Percentiles rank a stretch among this genome's conserved stretches.
Conservation (phyloP, 2,797 vertebrate species). For the Artibeus lituratus region DNA sequence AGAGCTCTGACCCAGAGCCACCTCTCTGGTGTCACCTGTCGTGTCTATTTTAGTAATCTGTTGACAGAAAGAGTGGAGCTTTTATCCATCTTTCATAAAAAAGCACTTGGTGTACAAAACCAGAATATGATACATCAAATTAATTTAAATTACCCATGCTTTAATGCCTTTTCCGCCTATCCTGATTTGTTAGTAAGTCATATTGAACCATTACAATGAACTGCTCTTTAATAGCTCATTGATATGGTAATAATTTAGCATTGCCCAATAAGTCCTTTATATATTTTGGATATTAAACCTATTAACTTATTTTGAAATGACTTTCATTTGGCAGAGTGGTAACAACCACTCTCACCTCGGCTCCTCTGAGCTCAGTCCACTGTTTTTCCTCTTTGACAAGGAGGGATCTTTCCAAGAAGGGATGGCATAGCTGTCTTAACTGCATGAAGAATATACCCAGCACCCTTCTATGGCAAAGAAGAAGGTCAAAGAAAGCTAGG, state of each 20-base stretch:
- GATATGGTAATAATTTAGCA: not conserved
- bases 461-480: not conserved
- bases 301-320: not conserved
- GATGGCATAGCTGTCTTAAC: not conserved
- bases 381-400: not conserved
- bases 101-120: not conserved
- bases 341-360: not conserved
- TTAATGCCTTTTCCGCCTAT: not conserved
- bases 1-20: not conserved
- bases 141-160: not conserved
- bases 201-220: not conserved
- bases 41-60: not conserved
- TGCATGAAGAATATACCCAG: not conserved
- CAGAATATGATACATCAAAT: not conserved
- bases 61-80: not conserved
- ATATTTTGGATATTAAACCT: too few species aligned
- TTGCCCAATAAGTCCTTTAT: not conserved
- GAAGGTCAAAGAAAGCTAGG: not conserved
- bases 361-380: not conserved
- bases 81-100: not conserved
- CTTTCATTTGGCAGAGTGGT: not conserved
- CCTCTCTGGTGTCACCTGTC: rapidly evolving
- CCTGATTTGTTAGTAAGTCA: not conserved
- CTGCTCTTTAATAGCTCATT: not conserved
- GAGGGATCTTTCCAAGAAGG: not conserved